A percentile compares a stretch with the other conserved stretches of the same genome.
phyloP scores from a whole-genome alignment of 64 coral and sea anemone genomes.

The Orbicella faveolata region DNA sequence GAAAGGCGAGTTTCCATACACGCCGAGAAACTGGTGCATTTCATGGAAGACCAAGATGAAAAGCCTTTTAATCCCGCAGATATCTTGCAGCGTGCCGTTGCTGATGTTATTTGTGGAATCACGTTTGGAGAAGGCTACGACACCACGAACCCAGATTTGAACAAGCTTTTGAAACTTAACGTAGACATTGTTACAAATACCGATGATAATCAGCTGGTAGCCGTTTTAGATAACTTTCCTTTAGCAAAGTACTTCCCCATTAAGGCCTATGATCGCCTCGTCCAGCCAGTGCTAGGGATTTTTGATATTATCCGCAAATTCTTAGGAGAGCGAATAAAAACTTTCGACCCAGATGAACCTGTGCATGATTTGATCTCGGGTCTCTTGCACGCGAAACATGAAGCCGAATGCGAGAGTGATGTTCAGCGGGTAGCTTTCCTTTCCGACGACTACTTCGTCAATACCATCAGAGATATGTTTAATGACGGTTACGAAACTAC shows the following conservation, averaged over 20 bases:
- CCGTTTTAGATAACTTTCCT: neutral
- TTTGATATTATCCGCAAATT: slow-evolving; percentile 8
- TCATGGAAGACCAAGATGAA: slow-evolving; percentile 7
- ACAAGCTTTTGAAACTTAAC: neutral
- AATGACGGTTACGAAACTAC: slow-evolving; percentile 51
- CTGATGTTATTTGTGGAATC: slow-evolving; percentile 21
- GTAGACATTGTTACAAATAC: neutral
- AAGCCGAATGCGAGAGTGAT: slow-evolving; percentile 33
- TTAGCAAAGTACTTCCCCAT: slow-evolving; percentile 39
- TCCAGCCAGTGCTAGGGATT: neutral
- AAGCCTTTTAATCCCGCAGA: slow-evolving; percentile 15
- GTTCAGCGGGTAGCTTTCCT: slow-evolving; percentile 17
- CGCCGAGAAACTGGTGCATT: slow-evolving; percentile 13
- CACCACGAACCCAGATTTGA: slow-evolving; percentile 17
- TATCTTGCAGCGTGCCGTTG: neutral
- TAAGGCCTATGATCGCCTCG: slow-evolving; percentile 10
- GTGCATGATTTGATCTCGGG: slow-evolving; percentile 12
- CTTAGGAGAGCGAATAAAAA: slow-evolving; percentile 13
- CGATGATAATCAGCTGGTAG: neutral
- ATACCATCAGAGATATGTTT: slow-evolving; percentile 47
- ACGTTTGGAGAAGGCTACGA: slow-evolving; percentile 18
- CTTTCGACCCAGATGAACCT: neutral
- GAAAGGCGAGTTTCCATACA: slow-evolving; percentile 17
- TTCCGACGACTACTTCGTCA: slow-evolving; percentile 48
- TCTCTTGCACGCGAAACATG: neutral